Evolutionary conservation across 2,888 invertebrate genomes (phyloP), one percentile per base, ranked within the genome.

Genomic region (Spodoptera picta): DNA sequence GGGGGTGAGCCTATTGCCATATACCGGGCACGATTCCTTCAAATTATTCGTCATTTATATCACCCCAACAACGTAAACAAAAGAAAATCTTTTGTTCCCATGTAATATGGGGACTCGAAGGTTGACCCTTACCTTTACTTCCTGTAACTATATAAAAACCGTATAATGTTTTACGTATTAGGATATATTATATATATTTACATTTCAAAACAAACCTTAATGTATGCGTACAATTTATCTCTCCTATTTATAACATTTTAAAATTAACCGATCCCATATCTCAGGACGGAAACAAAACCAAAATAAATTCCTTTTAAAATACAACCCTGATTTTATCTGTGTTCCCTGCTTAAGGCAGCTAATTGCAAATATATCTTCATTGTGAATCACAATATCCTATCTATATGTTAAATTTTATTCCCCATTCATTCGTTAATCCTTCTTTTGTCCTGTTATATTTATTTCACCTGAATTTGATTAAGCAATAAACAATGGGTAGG

Each of bases 331-430:
- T 72, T 72, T 67, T 67, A 72, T 63, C 67, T 41, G 11, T 19
- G 24, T 52, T 62, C 43, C 46, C 23, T 52, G 46, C 56, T 59
- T 66, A 60, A 36, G 60, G 14, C 56, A 51, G 59, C 68, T 62
- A 74, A 74, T 74, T 72, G 54, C 59, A 55, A 75, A 65, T 71
- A 68, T 75, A 71, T 74, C 71, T 75, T 59, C 58, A 60, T 51
- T 63, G 56, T 27, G 36, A 23, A 75, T 69, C 55, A 48, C 44
- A 63, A 60, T 55, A 53, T 12, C 49, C 62, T 47, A 75, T 75
- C 24, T 72, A 60, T 69, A 73, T 73, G 70, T 58, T 4, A 76
- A 69, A 66, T 66, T 52, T 51, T 14, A 60, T 59, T 47, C 63
- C 42, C 49, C 51, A 59, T 72, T 60, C 57, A 51, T 50, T 43